Conservation (phyloP, 1,140 invertebrate genomes). For the Tetraneura akinire region DNA sequence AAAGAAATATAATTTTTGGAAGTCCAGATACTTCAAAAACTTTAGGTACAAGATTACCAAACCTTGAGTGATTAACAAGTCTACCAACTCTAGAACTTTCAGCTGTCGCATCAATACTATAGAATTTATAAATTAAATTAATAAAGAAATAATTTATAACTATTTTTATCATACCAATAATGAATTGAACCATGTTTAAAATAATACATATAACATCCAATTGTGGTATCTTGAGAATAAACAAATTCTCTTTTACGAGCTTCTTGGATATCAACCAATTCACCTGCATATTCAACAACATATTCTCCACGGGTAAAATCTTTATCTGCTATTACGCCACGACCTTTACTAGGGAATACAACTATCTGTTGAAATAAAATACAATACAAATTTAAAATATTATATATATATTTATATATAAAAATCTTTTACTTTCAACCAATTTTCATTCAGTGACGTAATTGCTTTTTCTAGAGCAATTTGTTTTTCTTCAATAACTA, state of each 20-base stretch:
- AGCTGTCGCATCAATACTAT: constrained; percentile 91
- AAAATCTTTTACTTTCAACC: constrained; percentile 77
- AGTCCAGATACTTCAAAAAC: constrained; percentile 74
- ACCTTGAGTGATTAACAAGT: constrained; percentile 93
- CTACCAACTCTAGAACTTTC: constrained; percentile 87
- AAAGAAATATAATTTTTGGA: constrained; percentile 87
- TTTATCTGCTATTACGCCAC: constrained; percentile 76
- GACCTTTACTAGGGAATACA: constrained; percentile 73
- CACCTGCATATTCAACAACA: constrained; percentile 95
- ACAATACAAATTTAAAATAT: constrained; percentile 3
- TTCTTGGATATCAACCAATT: constrained; percentile 80
- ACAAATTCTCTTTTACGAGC: constrained; percentile 80
- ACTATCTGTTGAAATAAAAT: constrained; percentile 62
- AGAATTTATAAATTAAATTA: constrained; percentile 54
- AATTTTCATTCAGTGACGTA: constrained; percentile 76
- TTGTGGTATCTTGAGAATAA: constrained; percentile 83
- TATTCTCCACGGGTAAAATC: constrained; percentile 85
- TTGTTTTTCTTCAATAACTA: constrained; percentile 82
- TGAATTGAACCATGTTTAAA: constrained; percentile 87
- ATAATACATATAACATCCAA: constrained; percentile 99
- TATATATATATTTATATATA: constrained; percentile 43
- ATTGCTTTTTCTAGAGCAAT: constrained; percentile 77
- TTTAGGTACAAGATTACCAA: constrained; percentile 88
- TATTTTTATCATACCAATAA: constrained; percentile 77
- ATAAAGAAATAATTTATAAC: background rate